A percentile compares a stretch with the other conserved stretches of the same genome.
phyloP scores from a whole-genome alignment of 2,888 invertebrate genomes.

The Hesperia comma region DNA sequence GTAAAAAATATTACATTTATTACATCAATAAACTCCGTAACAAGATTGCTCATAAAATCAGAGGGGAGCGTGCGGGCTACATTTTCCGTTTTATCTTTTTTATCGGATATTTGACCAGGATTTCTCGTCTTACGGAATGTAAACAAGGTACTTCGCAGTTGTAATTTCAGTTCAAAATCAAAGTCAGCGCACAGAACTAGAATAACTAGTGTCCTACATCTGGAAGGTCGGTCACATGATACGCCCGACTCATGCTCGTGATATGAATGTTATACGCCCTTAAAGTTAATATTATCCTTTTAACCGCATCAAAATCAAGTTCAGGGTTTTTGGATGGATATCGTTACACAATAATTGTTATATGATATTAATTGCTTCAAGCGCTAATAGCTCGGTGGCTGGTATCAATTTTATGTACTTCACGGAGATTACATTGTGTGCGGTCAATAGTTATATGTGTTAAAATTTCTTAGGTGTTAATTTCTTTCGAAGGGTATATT shows the following conservation, averaged over 20 bases:
- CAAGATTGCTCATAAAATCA: slow-evolving; percentile 10
- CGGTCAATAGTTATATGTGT: too few species aligned
- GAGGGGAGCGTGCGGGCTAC: background rate
- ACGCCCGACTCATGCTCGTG: slow-evolving; percentile 13
- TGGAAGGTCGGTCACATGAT: slow-evolving; percentile 32
- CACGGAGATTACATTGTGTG: too few species aligned
- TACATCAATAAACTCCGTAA: slow-evolving; percentile 2
- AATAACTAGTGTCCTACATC: slow-evolving; percentile 29
- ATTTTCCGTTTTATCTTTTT: slow-evolving; percentile 10
- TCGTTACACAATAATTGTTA: background rate
- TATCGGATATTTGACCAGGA: slow-evolving; percentile 9
- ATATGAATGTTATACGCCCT: slow-evolving; percentile 23
- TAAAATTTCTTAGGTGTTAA: too few species aligned
- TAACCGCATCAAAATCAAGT: slow-evolving; percentile 16
- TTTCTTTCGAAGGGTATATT: too few species aligned
- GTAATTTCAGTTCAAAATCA: slow-evolving; percentile 37
- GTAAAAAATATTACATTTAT: slow-evolving; percentile 2
- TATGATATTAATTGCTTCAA: background rate
- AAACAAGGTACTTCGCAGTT: slow-evolving; percentile 28
- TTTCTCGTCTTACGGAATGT: slow-evolving; percentile 18
- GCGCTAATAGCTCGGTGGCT: too few species aligned
- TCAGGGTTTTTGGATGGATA: slow-evolving; percentile 6
- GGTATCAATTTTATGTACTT: too few species aligned
- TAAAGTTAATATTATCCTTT: slow-evolving; percentile 15
- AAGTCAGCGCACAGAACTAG: slow-evolving; percentile 32